These are phyloP conservation scores for Remorina albescens DNA, from an alignment of 2,797 vertebrate genomes.

Conservation along the genomic window DNA sequence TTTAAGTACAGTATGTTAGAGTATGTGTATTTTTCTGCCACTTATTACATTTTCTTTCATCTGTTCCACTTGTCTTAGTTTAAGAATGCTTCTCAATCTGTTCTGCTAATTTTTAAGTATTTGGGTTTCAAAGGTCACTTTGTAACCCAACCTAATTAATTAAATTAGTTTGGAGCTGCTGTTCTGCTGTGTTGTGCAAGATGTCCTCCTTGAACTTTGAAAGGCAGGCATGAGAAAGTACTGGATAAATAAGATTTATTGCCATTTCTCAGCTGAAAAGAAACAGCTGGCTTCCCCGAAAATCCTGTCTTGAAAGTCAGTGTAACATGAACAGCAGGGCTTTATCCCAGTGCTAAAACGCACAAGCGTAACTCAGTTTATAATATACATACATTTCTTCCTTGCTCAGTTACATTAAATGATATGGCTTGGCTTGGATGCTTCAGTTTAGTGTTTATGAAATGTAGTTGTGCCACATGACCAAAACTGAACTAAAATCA, in stretches of 20 bases:
- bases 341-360: constrained; percentile 25
- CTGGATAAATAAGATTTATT: constrained; percentile 80
- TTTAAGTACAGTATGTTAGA: constrained; percentile 10
- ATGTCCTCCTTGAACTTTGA: constrained; percentile 70
- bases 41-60: constrained; percentile 30
- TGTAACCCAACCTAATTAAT: constrained; percentile 76
- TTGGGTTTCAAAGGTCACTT: constrained; percentile 80
- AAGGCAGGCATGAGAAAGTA: constrained; percentile 71
- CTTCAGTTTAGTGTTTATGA: background rate
- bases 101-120: constrained; percentile 74
- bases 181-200: constrained; percentile 56
- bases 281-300: constrained; percentile 43
- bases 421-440: background rate
- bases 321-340: constrained; percentile 60
- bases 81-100: constrained; percentile 67
- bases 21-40: background rate
- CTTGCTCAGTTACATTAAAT: constrained; percentile 20
- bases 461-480: constrained; percentile 4
- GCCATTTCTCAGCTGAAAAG: constrained; percentile 60
- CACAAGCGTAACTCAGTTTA: constrained; percentile 21
- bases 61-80: constrained; percentile 29
- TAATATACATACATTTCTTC: constrained; percentile 12
- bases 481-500: background rate
- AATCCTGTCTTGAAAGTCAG: constrained; percentile 58
- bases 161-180: constrained; percentile 68